phyloP scores from a whole-genome alignment of 2,888 invertebrate species.

The Aphrophora alni region DNA sequence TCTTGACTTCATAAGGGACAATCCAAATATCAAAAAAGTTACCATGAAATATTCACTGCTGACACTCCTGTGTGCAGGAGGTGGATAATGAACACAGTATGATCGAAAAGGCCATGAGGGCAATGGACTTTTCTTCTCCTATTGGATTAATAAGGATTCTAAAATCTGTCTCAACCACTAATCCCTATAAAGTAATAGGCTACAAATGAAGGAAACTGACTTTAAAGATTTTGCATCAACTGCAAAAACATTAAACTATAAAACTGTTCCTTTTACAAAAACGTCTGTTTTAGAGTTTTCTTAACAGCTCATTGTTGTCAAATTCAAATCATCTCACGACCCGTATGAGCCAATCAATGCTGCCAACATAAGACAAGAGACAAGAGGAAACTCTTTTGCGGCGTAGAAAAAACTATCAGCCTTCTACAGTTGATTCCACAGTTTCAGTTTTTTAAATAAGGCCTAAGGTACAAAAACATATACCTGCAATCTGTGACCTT shows the following conservation, averaged over 20 bases:
- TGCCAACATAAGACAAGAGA: not conserved
- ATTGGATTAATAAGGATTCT: slow-evolving; percentile 7
- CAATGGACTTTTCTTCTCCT: too few relatives aligned
- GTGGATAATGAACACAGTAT: too few relatives aligned
- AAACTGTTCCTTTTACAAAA: not conserved
- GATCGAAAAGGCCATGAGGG: slow-evolving; percentile 6
- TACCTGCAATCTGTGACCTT: not conserved
- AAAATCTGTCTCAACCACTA: not conserved
- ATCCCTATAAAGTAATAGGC: slow-evolving; percentile 4
- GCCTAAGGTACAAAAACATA: not conserved
- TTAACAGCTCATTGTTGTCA: not conserved
- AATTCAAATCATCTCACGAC: slow-evolving; percentile 14
- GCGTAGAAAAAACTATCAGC: not conserved
- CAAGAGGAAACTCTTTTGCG: not conserved
- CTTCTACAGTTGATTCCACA: not conserved
- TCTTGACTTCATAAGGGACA: not conserved
- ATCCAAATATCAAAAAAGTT: not conserved
- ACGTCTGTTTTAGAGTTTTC: not conserved
- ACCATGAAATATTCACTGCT: slow-evolving; percentile 23
- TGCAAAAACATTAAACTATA: slow-evolving; percentile 19
- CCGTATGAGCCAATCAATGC: too few relatives aligned
- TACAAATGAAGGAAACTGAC: slow-evolving; percentile 17
- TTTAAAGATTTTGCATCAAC: slow-evolving; percentile 16
- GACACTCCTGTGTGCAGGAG: slow-evolving; percentile 10
- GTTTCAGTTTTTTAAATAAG: not conserved